Evolutionary conservation across 2,797 vertebrate species (phyloP), one percentile per base, ranked within the genome.

Genomic region (Argya squamiceps): DNA sequence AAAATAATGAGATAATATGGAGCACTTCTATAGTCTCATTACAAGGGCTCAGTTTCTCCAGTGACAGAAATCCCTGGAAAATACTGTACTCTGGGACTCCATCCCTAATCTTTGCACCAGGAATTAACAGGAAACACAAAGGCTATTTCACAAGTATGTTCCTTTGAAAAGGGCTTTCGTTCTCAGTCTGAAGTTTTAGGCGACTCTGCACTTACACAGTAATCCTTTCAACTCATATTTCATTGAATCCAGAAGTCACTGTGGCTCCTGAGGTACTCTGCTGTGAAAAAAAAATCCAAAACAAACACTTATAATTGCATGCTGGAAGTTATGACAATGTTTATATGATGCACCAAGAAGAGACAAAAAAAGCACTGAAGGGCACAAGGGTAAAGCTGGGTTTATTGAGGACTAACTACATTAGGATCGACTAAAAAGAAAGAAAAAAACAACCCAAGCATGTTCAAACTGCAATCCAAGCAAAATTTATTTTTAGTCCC

Each of bases 1-100:
- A 84, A 96, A 96, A 96, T 94, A 96, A 97, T 92, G 94, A 97
- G 91, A 95, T 92, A 94, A 96, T 91, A 96, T 74, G 70, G 92
- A 96, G 81, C 74, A 74, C 79, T 95, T 93, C 87, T 84, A 27
- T 21, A 82, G 83, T 47, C 88, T 95, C 67, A 85, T 95, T 93
- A 93, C 77, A 84, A 86, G 36, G 71, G 77, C 71, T 93, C 44
- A 0, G 24, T 82, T 95, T 71, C 94, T 94, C 46, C 75, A 60
- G 52, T 1, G 26, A 93, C 70, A 94, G 80, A 90, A 96, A 96
- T 93, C 85, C 90, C 88, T 80, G 53, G 88, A 64, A 95, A 95
- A 84, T 27, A 41, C 39, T 1, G 0, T 59, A n/a, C 68, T 71
- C 67, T 50, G 60, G 77, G 70, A 59, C n/a, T 70, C 36, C 81